phyloP scores from a whole-genome alignment of 2,797 vertebrate genomes.

The Anniella stebbinsi region DNA sequence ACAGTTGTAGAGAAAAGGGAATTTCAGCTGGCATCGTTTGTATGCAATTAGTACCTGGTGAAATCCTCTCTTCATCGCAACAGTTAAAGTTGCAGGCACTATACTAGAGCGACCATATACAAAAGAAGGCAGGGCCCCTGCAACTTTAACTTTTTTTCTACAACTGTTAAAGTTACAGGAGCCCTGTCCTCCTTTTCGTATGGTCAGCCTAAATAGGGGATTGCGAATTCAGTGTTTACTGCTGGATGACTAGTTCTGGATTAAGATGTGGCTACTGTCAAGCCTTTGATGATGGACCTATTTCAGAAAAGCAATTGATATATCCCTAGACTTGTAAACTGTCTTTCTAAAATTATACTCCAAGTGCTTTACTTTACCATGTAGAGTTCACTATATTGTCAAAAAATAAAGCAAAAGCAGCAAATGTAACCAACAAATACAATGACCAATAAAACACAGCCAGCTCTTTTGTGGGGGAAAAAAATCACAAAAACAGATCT shows the following conservation, averaged over 20 bases:
- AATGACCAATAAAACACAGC: not conserved
- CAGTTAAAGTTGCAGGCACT: too few relatives aligned
- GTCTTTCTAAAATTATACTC: not conserved
- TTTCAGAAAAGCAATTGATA: not conserved
- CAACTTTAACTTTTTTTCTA: too few relatives aligned
- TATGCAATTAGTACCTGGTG: too few relatives aligned
- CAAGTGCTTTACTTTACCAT: not conserved
- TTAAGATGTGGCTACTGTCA: not conserved
- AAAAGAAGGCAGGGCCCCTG: too few relatives aligned
- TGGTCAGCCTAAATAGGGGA: too few relatives aligned
- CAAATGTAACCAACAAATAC: not conserved
- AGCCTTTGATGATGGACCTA: not conserved
- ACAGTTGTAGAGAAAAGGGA: too few relatives aligned
- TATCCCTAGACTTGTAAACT: not conserved
- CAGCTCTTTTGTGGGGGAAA: not conserved
- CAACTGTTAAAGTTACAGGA: too few relatives aligned
- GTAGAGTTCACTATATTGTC: not conserved
- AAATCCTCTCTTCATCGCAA: too few relatives aligned
- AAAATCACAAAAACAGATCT: not conserved
- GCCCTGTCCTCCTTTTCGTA: too few relatives aligned
- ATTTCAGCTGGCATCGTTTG: too few relatives aligned
- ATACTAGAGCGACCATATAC: too few relatives aligned
- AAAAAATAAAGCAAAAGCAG: not conserved
- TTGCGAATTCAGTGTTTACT: not conserved
- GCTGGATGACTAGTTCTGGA: not conserved